A percentile compares a stretch with the other conserved stretches of the same genome.
phyloP scores from a whole-genome alignment of 1,140 invertebrate species.

The Lepidurus couesii region DNA sequence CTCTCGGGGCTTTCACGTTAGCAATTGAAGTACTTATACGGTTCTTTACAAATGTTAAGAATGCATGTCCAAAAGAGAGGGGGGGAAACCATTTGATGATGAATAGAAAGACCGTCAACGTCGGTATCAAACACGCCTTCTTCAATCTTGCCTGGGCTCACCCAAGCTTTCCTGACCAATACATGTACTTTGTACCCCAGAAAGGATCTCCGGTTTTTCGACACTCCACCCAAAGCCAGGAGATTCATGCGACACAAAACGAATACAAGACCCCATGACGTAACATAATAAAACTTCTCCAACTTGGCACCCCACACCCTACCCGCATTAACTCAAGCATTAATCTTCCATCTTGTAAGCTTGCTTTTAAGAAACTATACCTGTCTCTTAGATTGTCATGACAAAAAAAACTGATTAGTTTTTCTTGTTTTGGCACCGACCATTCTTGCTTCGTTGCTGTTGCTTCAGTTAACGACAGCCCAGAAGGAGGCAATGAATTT shows the following conservation, averaged over 20 bases:
- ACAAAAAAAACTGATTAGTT: neutral
- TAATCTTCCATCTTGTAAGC: neutral
- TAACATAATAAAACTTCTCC: constrained; percentile 2
- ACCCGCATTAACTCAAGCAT: neutral
- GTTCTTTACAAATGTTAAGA: neutral
- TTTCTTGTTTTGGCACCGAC: neutral
- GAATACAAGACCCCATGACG: constrained; percentile 17
- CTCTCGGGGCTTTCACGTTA: too few relatives aligned
- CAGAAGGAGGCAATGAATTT: neutral
- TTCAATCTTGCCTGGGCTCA: neutral
- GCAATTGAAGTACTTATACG: neutral
- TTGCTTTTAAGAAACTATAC: neutral
- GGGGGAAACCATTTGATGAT: neutral
- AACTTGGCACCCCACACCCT: constrained; percentile 13
- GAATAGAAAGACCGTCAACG: neutral
- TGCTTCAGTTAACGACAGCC: neutral
- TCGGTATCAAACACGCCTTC: neutral
- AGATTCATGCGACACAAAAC: constrained; percentile 7
- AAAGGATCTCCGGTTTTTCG: neutral
- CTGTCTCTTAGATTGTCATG: neutral
- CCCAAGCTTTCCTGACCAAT: neutral
- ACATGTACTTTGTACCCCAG: neutral
- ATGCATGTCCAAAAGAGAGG: too few relatives aligned
- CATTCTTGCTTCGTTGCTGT: constrained; percentile 6
- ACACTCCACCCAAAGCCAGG: constrained; percentile 11